Percentiles rank a stretch among this genome's conserved stretches.
Evolutionary conservation across 2,797 vertebrate species (phyloP).

Genomic region (Enteromius argenteus): DNA sequence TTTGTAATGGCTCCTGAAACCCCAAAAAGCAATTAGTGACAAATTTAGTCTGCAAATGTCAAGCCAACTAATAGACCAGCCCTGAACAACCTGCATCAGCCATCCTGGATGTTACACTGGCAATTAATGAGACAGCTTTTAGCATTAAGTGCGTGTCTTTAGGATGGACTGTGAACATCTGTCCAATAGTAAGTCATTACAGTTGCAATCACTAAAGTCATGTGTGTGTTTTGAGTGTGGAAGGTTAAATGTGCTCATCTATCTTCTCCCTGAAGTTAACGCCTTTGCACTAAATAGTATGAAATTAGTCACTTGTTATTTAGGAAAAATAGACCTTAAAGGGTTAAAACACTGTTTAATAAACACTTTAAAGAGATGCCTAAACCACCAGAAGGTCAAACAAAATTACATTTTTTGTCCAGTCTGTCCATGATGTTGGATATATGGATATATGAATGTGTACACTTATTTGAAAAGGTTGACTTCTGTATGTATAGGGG

Average conservation of each 20-base stretch:
- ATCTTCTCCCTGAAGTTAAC: background rate
- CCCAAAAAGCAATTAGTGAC: slow-evolving; percentile 66
- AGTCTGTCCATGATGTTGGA: background rate
- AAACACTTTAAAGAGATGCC: background rate
- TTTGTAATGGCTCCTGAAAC: slow-evolving; percentile 39
- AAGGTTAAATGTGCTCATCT: background rate
- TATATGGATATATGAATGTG: too few species aligned
- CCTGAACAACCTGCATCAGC: slow-evolving; percentile 34
- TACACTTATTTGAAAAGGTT: too few species aligned
- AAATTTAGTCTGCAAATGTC: slow-evolving; percentile 68
- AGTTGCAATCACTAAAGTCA: slow-evolving; percentile 1
- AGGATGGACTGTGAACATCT: slow-evolving; percentile 58
- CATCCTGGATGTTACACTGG: slow-evolving; percentile 61
- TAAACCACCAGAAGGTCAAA: background rate
- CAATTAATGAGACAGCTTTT: slow-evolving; percentile 72
- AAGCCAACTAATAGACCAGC: slow-evolving; percentile 67
- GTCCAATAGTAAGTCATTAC: slow-evolving; percentile 23
- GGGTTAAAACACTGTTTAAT: background rate
- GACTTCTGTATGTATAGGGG: too few species aligned
- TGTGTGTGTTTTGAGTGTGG: background rate
- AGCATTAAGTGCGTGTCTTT: slow-evolving; percentile 56
- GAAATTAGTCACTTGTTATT: background rate
- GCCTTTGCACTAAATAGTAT: background rate
- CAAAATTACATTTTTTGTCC: background rate
- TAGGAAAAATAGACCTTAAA: background rate